Base-by-base conservation (phyloP, 2,888 invertebrate genomes). In the Linnaemya vulpina region DNA sequence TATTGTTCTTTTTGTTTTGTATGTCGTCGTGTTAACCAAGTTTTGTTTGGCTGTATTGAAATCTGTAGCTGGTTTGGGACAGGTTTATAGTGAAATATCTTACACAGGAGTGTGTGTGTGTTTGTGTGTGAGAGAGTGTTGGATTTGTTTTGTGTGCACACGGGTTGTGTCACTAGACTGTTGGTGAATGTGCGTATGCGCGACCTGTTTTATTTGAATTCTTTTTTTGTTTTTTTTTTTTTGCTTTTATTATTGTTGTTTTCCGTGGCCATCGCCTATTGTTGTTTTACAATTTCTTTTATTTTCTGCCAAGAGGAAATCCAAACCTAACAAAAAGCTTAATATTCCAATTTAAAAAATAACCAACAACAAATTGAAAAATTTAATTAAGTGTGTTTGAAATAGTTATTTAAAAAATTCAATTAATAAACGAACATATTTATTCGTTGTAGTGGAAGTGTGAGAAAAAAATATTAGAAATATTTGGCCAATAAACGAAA, bases 51-150 rank as follows among this genome's bases (percentile, higher is more conserved):
- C 10, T 60, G 74, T 68, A 58, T 71, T 71, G 65, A 40, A 65
- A 83, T 71, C 76, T 65, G 77, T 83, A 83, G 76, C 71, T 83
- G 82, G 65, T 83, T 83, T 77, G 60, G 65, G 82, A 83, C 82
- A 77, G 82, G 82, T 83, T 83, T 83, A 71, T 73, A 49, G 38
- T 15, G 20, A 49, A 38, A 38, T n/a, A 49, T 60, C 3, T n/a
- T 25, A 22, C 3, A 60, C 5, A 15, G 22, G 22, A 11, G 15
- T 15, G 5, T 38, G 9, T 58, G 13, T 25, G 5, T 13, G 62
- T 43, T 5, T 62, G 70, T 62, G 20, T 65, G n/a, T 22, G 15
- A n/a, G n/a, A n/a, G n/a, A n/a, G n/a, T n/a, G n/a, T n/a, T n/a
- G n/a, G n/a, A n/a, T n/a, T n/a, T n/a, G n/a, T n/a, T n/a, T n/a